Conservation (phyloP, 2,888 invertebrate species). For the Hanleya hanleyi region DNA sequence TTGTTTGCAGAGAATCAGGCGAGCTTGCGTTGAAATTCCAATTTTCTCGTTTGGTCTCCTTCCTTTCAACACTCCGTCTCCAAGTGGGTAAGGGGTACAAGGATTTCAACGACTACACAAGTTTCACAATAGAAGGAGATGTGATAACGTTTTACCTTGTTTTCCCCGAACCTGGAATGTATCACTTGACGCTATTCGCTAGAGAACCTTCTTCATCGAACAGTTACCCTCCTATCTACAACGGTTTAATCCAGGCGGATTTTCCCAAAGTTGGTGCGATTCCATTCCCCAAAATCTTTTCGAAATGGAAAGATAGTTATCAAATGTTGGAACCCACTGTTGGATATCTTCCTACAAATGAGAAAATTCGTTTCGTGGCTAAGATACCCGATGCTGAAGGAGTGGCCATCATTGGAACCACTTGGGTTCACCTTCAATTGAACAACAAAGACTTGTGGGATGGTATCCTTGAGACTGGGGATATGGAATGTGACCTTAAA, state of each 20-base stretch:
- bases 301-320: background rate
- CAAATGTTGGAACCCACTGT: background rate
- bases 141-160: background rate
- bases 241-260: background rate
- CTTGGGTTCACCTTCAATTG: background rate
- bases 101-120: background rate
- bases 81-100: background rate
- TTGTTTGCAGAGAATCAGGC: background rate
- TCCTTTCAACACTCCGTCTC: background rate
- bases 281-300: conserved; percentile 1
- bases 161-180: background rate
- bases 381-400: background rate
- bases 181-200: background rate
- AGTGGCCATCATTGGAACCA: background rate
- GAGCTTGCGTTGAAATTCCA: background rate
- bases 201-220: background rate
- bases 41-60: background rate
- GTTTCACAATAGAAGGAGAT: background rate
- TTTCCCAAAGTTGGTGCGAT: conserved; percentile 4
- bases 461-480: background rate
- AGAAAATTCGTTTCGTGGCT: background rate
- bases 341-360: background rate
- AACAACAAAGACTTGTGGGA: background rate
- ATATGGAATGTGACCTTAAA: background rate
- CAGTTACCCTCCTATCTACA: background rate